Evolutionary conservation across 2,888 invertebrate species (phyloP), one percentile per base, ranked within the genome.

Genomic region (Melanostoma scalare): DNA sequence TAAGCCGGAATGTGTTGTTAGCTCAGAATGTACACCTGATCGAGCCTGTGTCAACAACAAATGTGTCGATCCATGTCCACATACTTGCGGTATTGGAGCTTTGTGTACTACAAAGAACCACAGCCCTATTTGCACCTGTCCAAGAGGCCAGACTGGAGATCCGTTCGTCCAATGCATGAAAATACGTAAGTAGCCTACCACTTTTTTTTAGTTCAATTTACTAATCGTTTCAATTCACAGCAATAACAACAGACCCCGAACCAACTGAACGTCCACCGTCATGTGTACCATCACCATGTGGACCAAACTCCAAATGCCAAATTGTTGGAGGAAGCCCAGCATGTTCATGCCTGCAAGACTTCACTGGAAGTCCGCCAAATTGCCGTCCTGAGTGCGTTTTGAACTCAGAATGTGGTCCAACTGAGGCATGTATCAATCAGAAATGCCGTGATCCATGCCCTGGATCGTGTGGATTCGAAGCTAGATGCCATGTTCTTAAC

Each of bases 1-100:
- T 89, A 92, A 96, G 82, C 97, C 97, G 4, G 96, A 97, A 89
- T 97, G 97, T 89, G 93, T 96, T 6, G 95, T 96, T n/a, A 97
- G 95, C 88, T 95, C 95, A 2, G 97, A 97, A 92, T 98, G 97
- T 90, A 93, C 96, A 31, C 89, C 93, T 9, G 95, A 96, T 77
- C 94, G 95, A 86, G 96, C 97, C 20, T 98, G 98, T 87, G 93
- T 96, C 44, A 96, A 96, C 89, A 95, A 95, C 87, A 95, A 95
- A 91, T 98, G 98, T 89, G 94, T 95, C 6, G 96, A 97, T 92
- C 97, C 97, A 46, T 97, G 97, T 88, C 95, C 95, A 9, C 95
- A 96, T 86, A 96, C 96, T 0, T 97, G 97, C 89, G 97, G 97
- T n/a, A 92, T 96, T 63, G 94, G 95, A 87, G 96, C 97, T 2